Percentiles rank a stretch among this genome's conserved stretches.
Evolutionary conservation across 2,113 vertebrate genomes (phyloP).

Genomic region (Sinocyclocheilus grahami): DNA sequence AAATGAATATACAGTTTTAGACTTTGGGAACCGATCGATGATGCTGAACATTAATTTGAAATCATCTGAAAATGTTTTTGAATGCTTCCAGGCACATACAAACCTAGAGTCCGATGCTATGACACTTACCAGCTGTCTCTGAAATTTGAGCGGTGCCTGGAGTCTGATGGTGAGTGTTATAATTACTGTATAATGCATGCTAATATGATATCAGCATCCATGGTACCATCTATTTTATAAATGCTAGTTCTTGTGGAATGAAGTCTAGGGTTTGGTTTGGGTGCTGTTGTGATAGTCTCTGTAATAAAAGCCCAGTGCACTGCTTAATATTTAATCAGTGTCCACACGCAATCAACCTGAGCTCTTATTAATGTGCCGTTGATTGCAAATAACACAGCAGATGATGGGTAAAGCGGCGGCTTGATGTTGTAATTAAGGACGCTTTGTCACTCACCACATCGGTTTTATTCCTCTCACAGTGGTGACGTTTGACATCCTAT

Average conservation of each 20-base stretch:
- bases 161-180: conserved; percentile 86
- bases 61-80: neutral
- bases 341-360: neutral
- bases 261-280: neutral
- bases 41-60: too few relatives aligned
- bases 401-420: neutral
- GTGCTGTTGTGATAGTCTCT: conserved; percentile 13
- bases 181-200: neutral
- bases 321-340: conserved; percentile 49
- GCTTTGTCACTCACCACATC: neutral
- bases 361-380: neutral
- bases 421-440: neutral
- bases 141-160: conserved; percentile 97
- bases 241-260: too few relatives aligned
- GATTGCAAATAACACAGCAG: neutral
- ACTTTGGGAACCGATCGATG: neutral
- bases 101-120: conserved; percentile 92
- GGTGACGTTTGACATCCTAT: conserved; percentile 93
- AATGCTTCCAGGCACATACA: conserved; percentile 87
- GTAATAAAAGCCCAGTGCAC: conserved; percentile 27
- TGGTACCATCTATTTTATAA: neutral
- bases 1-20: neutral
- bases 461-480: conserved; percentile 75
- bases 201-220: neutral
- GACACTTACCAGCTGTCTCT: conserved; percentile 94